phyloP scores from a whole-genome alignment of 2,888 invertebrate genomes.

The Dynastes grantii region DNA sequence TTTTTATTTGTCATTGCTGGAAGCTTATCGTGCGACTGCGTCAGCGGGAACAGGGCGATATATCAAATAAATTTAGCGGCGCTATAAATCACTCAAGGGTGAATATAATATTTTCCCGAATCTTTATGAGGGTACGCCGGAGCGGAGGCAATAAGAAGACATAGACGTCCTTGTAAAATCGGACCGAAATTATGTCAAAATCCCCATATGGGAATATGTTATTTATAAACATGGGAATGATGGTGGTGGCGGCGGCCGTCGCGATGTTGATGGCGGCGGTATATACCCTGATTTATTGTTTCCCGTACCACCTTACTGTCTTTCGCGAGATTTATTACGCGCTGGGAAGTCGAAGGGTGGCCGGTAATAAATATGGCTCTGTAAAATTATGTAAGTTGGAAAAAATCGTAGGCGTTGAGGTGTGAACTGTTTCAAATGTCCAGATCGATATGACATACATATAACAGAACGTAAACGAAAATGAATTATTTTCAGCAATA shows the following conservation, averaged over 20 bases:
- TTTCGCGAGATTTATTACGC: slow-evolving; percentile 24
- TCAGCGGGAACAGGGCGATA: slow-evolving; percentile 14
- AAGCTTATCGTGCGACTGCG: neutral
- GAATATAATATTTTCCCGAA: slow-evolving; percentile 40
- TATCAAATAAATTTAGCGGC: slow-evolving; percentile 37
- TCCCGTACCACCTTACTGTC: slow-evolving; percentile 23
- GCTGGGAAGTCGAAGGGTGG: slow-evolving; percentile 24
- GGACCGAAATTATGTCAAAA: slow-evolving; percentile 34
- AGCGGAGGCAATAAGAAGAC: slow-evolving; percentile 20
- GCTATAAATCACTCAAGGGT: slow-evolving; percentile 44
- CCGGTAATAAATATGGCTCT: slow-evolving; percentile 21
- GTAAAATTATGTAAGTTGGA: slow-evolving; percentile 5
- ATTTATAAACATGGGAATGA: slow-evolving; percentile 18
- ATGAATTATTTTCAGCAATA: no score
- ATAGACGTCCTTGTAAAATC: slow-evolving; percentile 27
- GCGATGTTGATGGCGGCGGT: no score
- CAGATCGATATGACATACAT: no score
- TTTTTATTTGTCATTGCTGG: slow-evolving; percentile 5
- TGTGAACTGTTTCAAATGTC: no score
- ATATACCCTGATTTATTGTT: slow-evolving; percentile 32
- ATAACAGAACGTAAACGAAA: no score
- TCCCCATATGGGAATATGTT: slow-evolving; percentile 31
- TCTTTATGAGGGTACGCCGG: slow-evolving; percentile 8
- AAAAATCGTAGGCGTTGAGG: neutral
- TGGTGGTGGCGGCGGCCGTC: neutral